A percentile compares a stretch with the other conserved stretches of the same genome.
Evolutionary conservation across 2,888 invertebrate genomes (phyloP).

Genomic region (Apamea sordens): DNA sequence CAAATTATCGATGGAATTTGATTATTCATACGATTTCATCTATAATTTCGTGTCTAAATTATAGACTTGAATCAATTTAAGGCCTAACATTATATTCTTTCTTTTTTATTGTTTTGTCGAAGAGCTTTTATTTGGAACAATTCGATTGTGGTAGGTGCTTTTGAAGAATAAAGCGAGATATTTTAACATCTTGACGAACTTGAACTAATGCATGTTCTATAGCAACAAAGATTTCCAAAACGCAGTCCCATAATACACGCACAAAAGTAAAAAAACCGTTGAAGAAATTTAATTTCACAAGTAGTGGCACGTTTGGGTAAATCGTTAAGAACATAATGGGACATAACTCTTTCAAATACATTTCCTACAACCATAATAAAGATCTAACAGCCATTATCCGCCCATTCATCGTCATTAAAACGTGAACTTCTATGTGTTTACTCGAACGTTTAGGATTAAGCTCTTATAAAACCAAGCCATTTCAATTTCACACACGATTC

Average conservation of each 20-base stretch:
- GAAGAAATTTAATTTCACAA: constrained; percentile 4
- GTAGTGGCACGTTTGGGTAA: constrained; percentile 19
- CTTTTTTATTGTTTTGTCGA: constrained; percentile 43
- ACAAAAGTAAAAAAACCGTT: constrained; percentile 1
- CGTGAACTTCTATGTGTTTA: constrained; percentile 62
- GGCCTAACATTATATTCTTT: constrained; percentile 57
- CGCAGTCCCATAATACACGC: neutral
- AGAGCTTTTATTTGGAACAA: constrained; percentile 35
- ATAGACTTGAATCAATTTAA: constrained; percentile 73
- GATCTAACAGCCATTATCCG: constrained; percentile 30
- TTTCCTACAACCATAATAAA: constrained; percentile 35
- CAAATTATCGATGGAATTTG: constrained; percentile 75
- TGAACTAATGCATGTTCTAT: neutral
- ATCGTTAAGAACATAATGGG: constrained; percentile 27
- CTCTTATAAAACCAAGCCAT: constrained; percentile 65
- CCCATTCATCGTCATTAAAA: constrained; percentile 51
- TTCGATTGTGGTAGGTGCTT: constrained; percentile 14
- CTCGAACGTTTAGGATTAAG: constrained; percentile 55
- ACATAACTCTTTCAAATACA: constrained; percentile 37
- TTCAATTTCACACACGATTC: constrained; percentile 81
- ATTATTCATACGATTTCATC: constrained; percentile 80
- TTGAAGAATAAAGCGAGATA: neutral
- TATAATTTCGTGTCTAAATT: constrained; percentile 80
- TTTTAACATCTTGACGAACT: neutral
- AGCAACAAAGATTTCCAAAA: neutral